Conservation (phyloP, 1,140 invertebrate species). For the Andricus grossulariae region DNA sequence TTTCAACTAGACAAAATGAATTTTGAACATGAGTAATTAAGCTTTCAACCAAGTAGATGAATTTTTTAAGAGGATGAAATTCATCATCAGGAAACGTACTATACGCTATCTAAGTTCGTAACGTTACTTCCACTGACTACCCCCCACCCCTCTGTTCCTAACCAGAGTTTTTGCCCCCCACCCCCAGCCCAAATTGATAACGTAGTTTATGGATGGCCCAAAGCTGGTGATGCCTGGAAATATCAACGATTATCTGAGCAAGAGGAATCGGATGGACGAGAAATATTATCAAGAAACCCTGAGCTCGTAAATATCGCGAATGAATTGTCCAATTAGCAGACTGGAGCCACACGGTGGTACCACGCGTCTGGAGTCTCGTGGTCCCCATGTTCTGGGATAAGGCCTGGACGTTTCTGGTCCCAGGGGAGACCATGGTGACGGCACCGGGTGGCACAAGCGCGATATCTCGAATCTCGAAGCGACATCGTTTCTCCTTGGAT, state of each 20-base stretch:
- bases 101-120: too few species aligned
- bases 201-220: too few species aligned
- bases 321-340: conserved; percentile 60
- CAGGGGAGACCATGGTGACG: conserved; percentile 67
- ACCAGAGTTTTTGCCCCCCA: too few species aligned
- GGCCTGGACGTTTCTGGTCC: conserved; percentile 51
- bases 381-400: conserved; percentile 58
- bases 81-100: too few species aligned
- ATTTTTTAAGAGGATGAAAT: too few species aligned
- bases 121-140: too few species aligned
- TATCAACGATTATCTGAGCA: neutral
- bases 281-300: conserved; percentile 6
- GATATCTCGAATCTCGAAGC: conserved; percentile 66
- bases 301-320: conserved; percentile 56
- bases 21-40: too few species aligned
- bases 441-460: conserved; percentile 71
- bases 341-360: conserved; percentile 43
- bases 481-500: conserved; percentile 54
- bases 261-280: neutral
- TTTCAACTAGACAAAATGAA: too few species aligned
- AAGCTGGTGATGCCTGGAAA: conserved; percentile 24
- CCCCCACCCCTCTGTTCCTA: too few species aligned
- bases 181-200: too few species aligned
- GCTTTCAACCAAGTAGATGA: too few species aligned
- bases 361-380: conserved; percentile 50